Percentiles rank a stretch among this genome's conserved stretches.
Evolutionary conservation across 2,113 vertebrate species (phyloP).

Genomic region (Prionailurus bengalensis): DNA sequence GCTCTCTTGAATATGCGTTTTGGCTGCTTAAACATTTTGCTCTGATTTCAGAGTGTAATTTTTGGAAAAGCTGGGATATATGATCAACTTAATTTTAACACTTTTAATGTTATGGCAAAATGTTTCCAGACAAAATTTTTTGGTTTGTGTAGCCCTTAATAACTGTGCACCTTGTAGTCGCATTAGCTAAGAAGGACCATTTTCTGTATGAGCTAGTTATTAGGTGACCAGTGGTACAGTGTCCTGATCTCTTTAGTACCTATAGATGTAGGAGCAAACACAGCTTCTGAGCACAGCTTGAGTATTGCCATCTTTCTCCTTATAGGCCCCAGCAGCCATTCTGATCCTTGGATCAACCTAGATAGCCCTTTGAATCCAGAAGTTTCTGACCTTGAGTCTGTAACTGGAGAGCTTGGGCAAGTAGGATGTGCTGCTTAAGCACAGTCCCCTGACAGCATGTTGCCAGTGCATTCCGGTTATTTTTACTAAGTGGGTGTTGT

Average conservation of each 20-base stretch:
- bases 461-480: conserved; percentile 86
- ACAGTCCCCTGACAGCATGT: conserved; percentile 49
- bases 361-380: background rate
- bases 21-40: background rate
- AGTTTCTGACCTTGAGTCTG: conserved; percentile 80
- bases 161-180: background rate
- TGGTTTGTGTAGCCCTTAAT: background rate
- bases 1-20: background rate
- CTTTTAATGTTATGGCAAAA: background rate
- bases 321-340: background rate
- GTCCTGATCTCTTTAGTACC: background rate
- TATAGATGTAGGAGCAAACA: background rate
- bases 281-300: background rate
- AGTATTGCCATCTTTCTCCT: background rate
- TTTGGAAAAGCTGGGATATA: background rate
- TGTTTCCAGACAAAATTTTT: conserved; percentile 8
- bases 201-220: background rate
- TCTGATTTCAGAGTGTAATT: background rate
- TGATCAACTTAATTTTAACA: background rate
- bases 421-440: conserved; percentile 60
- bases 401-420: conserved; percentile 81
- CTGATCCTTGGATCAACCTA: background rate
- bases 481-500: conserved; percentile 92
- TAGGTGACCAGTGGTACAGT: background rate
- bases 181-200: background rate